Base-by-base conservation (phyloP, 2,797 vertebrate species). In the Oryzias sinensis region DNA sequence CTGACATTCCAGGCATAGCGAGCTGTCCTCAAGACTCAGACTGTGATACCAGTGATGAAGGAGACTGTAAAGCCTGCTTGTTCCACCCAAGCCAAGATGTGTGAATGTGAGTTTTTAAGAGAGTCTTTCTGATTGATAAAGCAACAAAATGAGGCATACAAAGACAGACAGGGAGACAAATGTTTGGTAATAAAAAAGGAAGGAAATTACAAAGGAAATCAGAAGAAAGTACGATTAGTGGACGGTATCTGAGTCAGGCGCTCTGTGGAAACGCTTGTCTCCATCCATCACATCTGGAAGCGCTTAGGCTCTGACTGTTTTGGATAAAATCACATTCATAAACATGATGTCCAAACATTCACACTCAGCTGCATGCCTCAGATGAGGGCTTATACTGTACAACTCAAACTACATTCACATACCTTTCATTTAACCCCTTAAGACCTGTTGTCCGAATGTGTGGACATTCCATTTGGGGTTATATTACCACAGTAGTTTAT, bases 1-100 rank as follows among this genome's bases (percentile, higher is more conserved):
- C 78, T 76, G 76, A 91, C 92, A 93, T 94, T 93, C 92, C 88
- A 80, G 46, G 63, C 89, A 93, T 93, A 89, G 72, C 81, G 86
- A 78, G 72, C 79, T 89, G 81, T 91, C 82, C 71, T 88, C 80
- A 74, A 86, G 83, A 52, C 72, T 76, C 4, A 14, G 57, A 54
- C 62, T 70, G 47, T 74, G 73, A 84, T 69, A 61, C 67, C 69
- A 53, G 70, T 71, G 82, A 82, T 79, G 88, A 89, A 62, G 68
- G 80, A 89, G 73, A 77, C 20, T 62, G 67, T 62, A 52, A 51
- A 43, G 49, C 51, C 8, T 40, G 48, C 48, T 49, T 48, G 41
- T 42, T 20, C 41, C 51, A 40, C 17, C 29, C 40, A 20, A 55
- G 44, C 43, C 20, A 60, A 40, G 22, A 24, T 29, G 18, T 62